Conservation (phyloP, 2,113 vertebrate genomes). For the Piprites chloris region DNA sequence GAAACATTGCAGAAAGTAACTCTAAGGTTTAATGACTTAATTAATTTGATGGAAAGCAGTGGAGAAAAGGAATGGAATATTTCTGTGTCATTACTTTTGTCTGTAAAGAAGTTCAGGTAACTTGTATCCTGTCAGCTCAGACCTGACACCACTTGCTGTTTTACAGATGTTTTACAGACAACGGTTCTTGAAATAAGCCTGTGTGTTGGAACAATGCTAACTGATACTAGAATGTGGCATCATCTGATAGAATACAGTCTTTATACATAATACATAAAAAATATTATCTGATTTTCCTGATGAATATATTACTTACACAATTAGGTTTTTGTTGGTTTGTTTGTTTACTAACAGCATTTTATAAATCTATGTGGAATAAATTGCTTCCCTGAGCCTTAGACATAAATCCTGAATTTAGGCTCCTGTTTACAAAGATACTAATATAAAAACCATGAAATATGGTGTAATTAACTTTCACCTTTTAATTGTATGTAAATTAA, state of each 20-base stretch:
- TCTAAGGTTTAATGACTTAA: neutral
- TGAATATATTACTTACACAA: neutral
- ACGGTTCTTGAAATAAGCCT: neutral
- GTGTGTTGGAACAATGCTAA: neutral
- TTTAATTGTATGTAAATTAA: neutral
- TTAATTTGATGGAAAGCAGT: fast-evolving
- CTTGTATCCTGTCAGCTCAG: neutral
- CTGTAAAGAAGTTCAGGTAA: neutral
- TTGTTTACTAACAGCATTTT: neutral
- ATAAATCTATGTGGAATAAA: neutral
- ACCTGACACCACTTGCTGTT: neutral
- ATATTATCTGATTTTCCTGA: neutral
- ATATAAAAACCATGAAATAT: neutral
- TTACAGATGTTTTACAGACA: neutral
- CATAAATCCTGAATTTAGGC: neutral
- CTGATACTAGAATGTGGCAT: neutral
- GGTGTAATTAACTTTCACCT: neutral
- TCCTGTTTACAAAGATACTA: neutral
- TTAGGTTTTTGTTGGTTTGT: neutral
- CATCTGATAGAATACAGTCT: neutral
- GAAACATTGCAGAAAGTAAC: neutral
- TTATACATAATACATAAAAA: neutral
- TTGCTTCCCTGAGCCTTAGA: neutral
- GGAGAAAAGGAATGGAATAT: neutral
- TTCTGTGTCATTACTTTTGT: neutral